phyloP scores from a whole-genome alignment of 1,140 invertebrate species.

The Drosophila auraria region DNA sequence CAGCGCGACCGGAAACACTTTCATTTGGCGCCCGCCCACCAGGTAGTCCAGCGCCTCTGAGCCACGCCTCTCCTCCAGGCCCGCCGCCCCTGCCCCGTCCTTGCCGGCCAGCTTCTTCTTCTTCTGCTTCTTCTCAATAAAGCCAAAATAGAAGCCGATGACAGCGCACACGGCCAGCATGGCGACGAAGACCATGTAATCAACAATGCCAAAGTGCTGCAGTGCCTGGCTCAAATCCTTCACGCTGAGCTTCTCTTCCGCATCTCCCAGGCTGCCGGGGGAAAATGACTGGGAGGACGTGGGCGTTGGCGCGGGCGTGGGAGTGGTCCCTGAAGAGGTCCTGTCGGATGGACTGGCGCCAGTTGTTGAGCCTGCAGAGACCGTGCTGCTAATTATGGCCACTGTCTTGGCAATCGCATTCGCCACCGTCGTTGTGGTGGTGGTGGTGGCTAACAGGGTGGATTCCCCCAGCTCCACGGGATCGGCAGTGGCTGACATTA shows the following conservation, averaged over 20 bases:
- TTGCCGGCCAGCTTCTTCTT: conserved; percentile 49
- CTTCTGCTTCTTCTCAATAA: conserved; percentile 87
- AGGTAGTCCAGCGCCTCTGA: conserved; percentile 89
- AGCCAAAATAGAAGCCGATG: conserved; percentile 90
- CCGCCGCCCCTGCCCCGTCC: conserved; percentile 56
- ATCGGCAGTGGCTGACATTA: conserved; percentile 60
- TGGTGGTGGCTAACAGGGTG: conserved; percentile 8
- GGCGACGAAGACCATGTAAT: conserved; percentile 90
- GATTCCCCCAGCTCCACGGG: conserved; percentile 16
- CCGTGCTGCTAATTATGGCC: conserved; percentile 74
- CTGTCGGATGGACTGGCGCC: conserved; percentile 15
- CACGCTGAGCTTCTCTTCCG: conserved; percentile 75
- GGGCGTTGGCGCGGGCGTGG: conserved; percentile 16
- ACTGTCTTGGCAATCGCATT: conserved; percentile 68
- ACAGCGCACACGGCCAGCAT: conserved; percentile 90
- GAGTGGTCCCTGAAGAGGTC: not conserved
- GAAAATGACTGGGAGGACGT: conserved; percentile 22
- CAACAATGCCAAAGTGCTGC: conserved; percentile 88
- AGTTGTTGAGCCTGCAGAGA: conserved; percentile 48
- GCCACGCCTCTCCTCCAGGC: conserved; percentile 86
- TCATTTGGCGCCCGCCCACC: conserved; percentile 93
- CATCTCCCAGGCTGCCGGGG: conserved; percentile 11
- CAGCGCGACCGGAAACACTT: conserved; percentile 91
- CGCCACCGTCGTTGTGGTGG: conserved; percentile 32
- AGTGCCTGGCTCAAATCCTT: conserved; percentile 86